Evolutionary conservation across 2,797 vertebrate species (phyloP).

Genomic region (Poecilia velifera): DNA sequence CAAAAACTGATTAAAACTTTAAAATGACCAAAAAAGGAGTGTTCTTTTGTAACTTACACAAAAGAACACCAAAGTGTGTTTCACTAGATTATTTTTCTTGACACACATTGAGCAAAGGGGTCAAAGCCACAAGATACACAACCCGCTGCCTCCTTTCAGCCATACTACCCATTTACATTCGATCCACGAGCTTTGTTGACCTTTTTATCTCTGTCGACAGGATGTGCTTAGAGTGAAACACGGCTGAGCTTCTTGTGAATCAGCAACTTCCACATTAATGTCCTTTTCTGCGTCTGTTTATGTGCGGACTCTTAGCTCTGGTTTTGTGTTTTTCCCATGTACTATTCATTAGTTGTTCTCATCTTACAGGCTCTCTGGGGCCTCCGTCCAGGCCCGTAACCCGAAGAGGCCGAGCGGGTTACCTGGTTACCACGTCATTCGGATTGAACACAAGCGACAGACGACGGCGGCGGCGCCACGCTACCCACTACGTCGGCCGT

Average conservation of each 20-base stretch:
- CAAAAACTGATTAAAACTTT: background rate
- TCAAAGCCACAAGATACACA: background rate
- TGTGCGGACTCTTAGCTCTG: background rate
- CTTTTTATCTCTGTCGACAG: slow-evolving; percentile 16
- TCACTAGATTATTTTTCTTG: background rate
- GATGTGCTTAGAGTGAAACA: slow-evolving; percentile 21
- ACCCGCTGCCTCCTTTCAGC: background rate
- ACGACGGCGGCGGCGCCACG: slow-evolving; percentile 3
- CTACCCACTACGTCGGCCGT: background rate
- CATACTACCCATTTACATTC: background rate
- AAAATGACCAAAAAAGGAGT: background rate
- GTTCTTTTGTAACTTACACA: background rate
- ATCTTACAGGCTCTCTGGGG: slow-evolving; percentile 57
- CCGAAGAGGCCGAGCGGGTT: slow-evolving; percentile 55
- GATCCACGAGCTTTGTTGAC: slow-evolving; percentile 13
- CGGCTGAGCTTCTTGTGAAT: slow-evolving; percentile 9
- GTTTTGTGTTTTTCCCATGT: slow-evolving; percentile 65
- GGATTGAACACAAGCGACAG: slow-evolving; percentile 41
- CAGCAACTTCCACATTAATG: slow-evolving; percentile 17
- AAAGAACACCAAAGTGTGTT: background rate
- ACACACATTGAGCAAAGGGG: background rate
- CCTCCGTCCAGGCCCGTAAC: slow-evolving; percentile 58
- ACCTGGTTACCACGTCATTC: slow-evolving; percentile 59
- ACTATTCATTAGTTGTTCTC: slow-evolving; percentile 59
- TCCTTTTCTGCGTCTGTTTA: slow-evolving; percentile 23